Base-by-base conservation (phyloP, 1,140 invertebrate species). In the Whitmania pigra region DNA sequence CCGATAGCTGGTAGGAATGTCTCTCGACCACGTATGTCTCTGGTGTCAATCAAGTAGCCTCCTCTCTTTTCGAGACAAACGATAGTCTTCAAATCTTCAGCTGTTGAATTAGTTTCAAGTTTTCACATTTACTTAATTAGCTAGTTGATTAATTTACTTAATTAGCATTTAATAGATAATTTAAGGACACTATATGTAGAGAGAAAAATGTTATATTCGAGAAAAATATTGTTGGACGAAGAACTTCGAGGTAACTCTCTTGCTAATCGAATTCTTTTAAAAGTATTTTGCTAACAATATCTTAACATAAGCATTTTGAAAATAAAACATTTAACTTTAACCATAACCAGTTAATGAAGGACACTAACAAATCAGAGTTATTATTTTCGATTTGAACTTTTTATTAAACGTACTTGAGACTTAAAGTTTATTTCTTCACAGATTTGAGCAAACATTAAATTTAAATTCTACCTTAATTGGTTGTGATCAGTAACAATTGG, bases 81-180 rank as follows among this genome's bases (percentile, higher is more conserved):
- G 11, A 22, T 22, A 9, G 40, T 68, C 36, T 68, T 68, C 27
- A 68, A 68, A 36, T 68, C 67, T 36, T 68, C 67, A 15, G 67
- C 67, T 68, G 40, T 36, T 2, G 36, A 68, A 29, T 22, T 68
- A 15, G 40, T 27, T 17, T 31, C 2, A 49, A 17, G 13, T 49
- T 49, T 49, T 11, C 2, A 49, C 15, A 7, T 15, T 49, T 49
- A 15, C 13, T 5, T 15, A 49, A 49, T 49, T 49, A 15, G 43
- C 0, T 15, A n/a, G n/a, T n/a, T n/a, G n/a, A n/a, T n/a, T n/a
- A n/a, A 7, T 15, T 49, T 49, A 15, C 13, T 5, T 15, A 49
- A 49, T 49, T 49, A 15, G 43, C 0, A 5, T 63, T 22, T 63
- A 15, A 0, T 63, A 63, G 0, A 25, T 63, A 25, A 11, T 25